Conservation (phyloP, 2,797 vertebrate species). For the Pangasius mekongensis region DNA sequence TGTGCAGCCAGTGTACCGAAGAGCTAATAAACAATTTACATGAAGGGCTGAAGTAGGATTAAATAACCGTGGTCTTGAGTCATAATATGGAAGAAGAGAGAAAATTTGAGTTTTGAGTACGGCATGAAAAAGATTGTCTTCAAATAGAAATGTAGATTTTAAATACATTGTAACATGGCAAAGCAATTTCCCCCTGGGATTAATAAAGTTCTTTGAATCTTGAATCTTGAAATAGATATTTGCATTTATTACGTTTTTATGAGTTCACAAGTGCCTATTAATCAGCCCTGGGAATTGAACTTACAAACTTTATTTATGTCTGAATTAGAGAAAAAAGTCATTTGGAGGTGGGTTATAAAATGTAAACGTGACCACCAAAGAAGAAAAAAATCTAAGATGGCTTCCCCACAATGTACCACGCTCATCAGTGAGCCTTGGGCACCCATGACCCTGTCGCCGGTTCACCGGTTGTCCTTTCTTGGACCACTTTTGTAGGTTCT, state of each 20-base stretch:
- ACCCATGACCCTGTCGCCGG: too few relatives aligned
- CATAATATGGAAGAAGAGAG: neutral
- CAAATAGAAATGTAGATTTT: neutral
- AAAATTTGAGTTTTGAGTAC: too few relatives aligned
- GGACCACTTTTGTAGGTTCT: too few relatives aligned
- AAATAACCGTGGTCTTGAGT: neutral
- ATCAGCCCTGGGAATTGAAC: neutral
- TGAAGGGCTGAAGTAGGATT: neutral
- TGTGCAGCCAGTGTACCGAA: neutral
- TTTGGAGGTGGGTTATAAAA: neutral
- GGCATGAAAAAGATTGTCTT: neutral
- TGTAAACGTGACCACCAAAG: neutral
- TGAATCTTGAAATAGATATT: too few relatives aligned
- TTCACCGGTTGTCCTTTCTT: too few relatives aligned
- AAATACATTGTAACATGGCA: too few relatives aligned
- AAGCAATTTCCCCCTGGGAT: too few relatives aligned
- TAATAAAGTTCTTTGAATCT: too few relatives aligned
- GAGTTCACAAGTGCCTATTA: neutral
- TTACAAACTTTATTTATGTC: neutral
- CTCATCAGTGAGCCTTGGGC: too few relatives aligned
- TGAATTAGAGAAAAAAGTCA: neutral
- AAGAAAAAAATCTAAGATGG: neutral
- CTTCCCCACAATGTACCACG: neutral
- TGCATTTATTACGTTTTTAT: neutral
- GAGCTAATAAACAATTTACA: conserved; percentile 9